Evolutionary conservation across 1,140 invertebrate genomes (phyloP), one percentile per base, ranked within the genome.

Genomic region (Sitophilus oryzae): DNA sequence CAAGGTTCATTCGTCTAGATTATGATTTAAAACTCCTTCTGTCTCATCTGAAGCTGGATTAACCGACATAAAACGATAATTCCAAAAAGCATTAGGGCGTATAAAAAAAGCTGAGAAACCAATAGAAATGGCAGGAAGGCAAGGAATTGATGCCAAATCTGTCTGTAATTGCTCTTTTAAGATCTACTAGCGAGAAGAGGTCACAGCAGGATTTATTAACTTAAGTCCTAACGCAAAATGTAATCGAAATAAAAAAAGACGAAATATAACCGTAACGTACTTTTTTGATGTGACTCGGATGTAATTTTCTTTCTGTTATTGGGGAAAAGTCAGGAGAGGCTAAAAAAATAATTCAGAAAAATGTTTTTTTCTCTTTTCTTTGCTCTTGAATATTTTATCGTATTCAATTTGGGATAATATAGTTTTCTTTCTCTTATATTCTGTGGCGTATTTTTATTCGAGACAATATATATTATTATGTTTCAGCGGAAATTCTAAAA

Each of bases 81-180:
- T 30, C 25, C 25, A 25, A 18, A 45, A 45, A 34, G 8, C 30
- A 44, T 52, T 52, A 52, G 23, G 15, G 23, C 42, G 18, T 22
- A 54, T 54, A 54, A 40, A 54, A 40, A 16, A 35, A 47, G 23
- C 36, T 10, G 36, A 38, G 25, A 47, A 44, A 47, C 41, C 45
- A 47, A 40, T 42, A 25, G 35, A 41, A 47, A 54, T 23, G 44
- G 44, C 52, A 54, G 11, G 36, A 54, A 54, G 44, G 52, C 52
- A 54, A 54, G 52, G 47, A 54, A 54, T 47, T 54, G 52, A 54
- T 47, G 44, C 52, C 25, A 36, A 54, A 47, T 54, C 52, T 54
- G 52, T 44, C 44, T 54, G 52, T 54, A 54, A 54, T 54, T 43
- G 52, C 52, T 54, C 52, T 43, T 54, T 54, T 48, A 48, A 54